A percentile compares a stretch with the other conserved stretches of the same genome.
These are phyloP conservation scores for Drosophila eohydei DNA, from an alignment of 2,888 invertebrate species.

Conservation along the genomic window DNA sequence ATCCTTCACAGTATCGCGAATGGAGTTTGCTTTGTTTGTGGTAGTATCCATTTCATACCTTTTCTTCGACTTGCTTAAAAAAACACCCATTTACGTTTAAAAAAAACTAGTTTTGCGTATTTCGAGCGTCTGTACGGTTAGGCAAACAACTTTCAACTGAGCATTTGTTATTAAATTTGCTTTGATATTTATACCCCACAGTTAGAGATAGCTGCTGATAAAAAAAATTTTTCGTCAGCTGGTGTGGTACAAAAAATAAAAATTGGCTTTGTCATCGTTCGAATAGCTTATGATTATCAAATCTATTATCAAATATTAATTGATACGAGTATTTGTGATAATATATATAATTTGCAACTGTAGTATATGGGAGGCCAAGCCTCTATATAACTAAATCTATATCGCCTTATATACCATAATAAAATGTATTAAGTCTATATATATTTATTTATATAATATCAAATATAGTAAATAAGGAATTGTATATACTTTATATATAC, in stretches of 20 bases:
- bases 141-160: slow-evolving; percentile 33
- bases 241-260: not conserved
- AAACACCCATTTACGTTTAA: slow-evolving; percentile 24
- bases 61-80: slow-evolving; percentile 26
- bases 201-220: slow-evolving; percentile 32
- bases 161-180: slow-evolving; percentile 4
- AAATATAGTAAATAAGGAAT: no score
- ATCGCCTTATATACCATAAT: no score
- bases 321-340: no score
- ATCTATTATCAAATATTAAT: not conserved
- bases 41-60: slow-evolving; percentile 54
- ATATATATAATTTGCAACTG: no score
- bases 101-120: not conserved
- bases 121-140: slow-evolving; percentile 6
- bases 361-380: no score
- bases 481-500: no score
- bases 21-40: not conserved
- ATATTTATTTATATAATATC: no score
- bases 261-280: not conserved
- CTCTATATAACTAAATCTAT: no score
- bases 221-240: slow-evolving; percentile 33
- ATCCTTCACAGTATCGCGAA: not conserved
- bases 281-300: not conserved
- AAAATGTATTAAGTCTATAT: no score
- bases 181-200: slow-evolving; percentile 45